phyloP scores from a whole-genome alignment of 2,113 vertebrate genomes.

The Chamaea fasciata region DNA sequence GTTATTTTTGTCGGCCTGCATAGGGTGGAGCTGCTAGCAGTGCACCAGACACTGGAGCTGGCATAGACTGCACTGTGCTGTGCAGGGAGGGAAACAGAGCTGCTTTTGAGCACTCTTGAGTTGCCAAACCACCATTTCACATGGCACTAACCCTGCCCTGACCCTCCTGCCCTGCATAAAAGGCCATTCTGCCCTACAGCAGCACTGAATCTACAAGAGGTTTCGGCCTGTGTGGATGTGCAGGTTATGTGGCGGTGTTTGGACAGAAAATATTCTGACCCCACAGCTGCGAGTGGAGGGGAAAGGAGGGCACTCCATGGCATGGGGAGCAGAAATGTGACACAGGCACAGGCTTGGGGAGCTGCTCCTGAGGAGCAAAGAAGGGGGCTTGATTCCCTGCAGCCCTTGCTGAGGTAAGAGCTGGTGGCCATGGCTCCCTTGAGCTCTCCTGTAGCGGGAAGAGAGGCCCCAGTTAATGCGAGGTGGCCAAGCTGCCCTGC shows the following conservation, averaged over 20 bases:
- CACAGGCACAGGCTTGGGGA: accelerated
- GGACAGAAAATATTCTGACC: neutral
- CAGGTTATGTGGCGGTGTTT: accelerated
- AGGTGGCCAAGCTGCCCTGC: neutral
- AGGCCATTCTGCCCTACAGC: neutral
- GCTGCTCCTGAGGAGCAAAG: neutral
- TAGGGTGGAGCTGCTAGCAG: neutral
- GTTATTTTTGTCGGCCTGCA: neutral
- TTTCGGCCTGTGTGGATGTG: accelerated
- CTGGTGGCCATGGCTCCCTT: neutral
- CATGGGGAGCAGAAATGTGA: neutral
- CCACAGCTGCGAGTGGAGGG: neutral
- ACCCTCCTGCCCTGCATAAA: neutral
- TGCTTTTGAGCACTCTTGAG: neutral
- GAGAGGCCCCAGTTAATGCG: accelerated
- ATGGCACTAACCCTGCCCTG: neutral
- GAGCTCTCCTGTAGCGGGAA: neutral
- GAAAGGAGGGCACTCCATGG: neutral
- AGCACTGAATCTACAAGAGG: accelerated
- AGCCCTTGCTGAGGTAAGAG: neutral
- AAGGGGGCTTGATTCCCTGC: neutral
- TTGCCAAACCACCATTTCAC: neutral
- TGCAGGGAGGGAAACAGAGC: neutral
- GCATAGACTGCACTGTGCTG: neutral
- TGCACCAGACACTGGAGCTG: neutral